Percentiles rank a stretch among this genome's conserved stretches.
Evolutionary conservation across 2,113 vertebrate genomes (phyloP).

Genomic region (Phainopepla nitens): DNA sequence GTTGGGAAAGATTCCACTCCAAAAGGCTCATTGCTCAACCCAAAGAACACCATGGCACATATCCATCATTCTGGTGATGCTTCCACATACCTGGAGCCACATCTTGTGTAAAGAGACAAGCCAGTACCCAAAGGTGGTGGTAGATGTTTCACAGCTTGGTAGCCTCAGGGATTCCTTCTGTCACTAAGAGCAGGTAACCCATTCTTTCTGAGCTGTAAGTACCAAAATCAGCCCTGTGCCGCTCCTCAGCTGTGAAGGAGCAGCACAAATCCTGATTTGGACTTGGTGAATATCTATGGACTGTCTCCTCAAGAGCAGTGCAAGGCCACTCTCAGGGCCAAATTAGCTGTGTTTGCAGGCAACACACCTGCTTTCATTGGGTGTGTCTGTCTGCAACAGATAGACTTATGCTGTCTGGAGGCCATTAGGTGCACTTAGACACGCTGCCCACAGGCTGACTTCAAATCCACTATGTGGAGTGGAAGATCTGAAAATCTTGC

Average conservation of each 20-base stretch:
- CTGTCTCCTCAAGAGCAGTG: background rate
- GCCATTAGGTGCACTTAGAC: background rate
- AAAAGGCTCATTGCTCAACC: background rate
- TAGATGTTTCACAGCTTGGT: background rate
- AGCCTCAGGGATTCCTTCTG: background rate
- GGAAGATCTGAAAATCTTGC: background rate
- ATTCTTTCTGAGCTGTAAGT: background rate
- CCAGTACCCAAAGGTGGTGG: background rate
- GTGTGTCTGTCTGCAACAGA: background rate
- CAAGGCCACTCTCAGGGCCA: background rate
- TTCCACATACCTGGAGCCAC: background rate
- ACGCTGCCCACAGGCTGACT: background rate
- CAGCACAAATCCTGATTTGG: background rate
- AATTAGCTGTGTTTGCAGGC: background rate
- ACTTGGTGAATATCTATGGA: background rate
- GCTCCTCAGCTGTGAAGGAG: background rate
- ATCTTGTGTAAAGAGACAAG: background rate
- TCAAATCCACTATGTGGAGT: background rate
- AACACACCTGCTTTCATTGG: background rate
- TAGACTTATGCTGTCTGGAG: background rate
- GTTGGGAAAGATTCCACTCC: background rate
- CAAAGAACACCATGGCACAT: background rate
- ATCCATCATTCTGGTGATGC: background rate
- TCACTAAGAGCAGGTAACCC: background rate
- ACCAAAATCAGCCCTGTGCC: background rate